A percentile compares a stretch with the other conserved stretches of the same genome.
Evolutionary conservation across 2,797 vertebrate genomes (phyloP).

Genomic region (Anomalospiza imberbis): DNA sequence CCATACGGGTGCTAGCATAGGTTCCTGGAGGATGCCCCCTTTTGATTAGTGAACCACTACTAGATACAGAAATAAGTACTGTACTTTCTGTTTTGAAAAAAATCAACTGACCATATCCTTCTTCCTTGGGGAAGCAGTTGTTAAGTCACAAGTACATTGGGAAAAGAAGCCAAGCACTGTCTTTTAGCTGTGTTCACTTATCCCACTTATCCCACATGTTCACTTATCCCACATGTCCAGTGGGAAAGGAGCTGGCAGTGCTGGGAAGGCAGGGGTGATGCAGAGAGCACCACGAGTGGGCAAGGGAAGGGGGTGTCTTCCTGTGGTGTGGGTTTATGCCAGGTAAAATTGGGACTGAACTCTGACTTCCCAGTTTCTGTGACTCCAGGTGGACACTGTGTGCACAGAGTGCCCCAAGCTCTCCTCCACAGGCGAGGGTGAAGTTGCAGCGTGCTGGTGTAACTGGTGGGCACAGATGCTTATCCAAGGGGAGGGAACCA

Average conservation of each 20-base stretch:
- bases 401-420: background rate
- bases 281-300: fast-evolving
- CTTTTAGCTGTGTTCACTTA: background rate
- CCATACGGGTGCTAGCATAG: background rate
- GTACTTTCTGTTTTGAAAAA: background rate
- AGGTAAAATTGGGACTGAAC: background rate
- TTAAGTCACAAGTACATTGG: background rate
- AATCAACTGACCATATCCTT: background rate
- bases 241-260: background rate
- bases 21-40: background rate
- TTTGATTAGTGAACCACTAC: background rate
- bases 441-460: background rate
- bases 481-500: background rate
- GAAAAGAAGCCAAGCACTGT: background rate
- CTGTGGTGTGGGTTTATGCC: background rate
- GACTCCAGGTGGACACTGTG: background rate
- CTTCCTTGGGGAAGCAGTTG: background rate
- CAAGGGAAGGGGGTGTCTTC: background rate
- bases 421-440: background rate
- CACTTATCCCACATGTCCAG: background rate
- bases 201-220: background rate
- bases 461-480: background rate
- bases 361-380: background rate
- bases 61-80: background rate
- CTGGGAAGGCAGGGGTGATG: background rate